Evolutionary conservation across 2,888 invertebrate species (phyloP).

Genomic region (Fabriciana adippe): DNA sequence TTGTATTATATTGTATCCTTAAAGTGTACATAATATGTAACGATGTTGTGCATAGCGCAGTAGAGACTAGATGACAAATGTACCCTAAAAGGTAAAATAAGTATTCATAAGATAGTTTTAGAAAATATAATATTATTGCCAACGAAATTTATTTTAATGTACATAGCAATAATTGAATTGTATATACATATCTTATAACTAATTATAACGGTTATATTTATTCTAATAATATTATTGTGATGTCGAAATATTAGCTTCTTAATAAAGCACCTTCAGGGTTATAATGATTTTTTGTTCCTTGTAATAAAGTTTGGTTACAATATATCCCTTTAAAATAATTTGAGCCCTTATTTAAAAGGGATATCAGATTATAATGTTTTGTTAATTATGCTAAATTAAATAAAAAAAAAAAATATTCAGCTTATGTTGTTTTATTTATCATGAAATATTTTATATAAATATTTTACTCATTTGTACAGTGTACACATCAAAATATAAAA

Average conservation of each 20-base stretch:
- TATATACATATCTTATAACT: constrained; percentile 65
- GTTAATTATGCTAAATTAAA: constrained; percentile 41
- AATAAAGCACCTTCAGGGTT: constrained; percentile 15
- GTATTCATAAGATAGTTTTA: background rate
- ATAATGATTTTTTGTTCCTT: constrained; percentile 11
- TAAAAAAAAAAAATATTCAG: constrained; percentile 38
- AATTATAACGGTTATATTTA: constrained; percentile 44
- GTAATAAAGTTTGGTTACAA: constrained; percentile 36
- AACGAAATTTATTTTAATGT: constrained; percentile 42
- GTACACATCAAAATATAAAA: too few relatives aligned
- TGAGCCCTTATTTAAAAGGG: constrained; percentile 82
- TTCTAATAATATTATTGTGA: constrained; percentile 23
- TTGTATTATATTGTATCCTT: constrained; percentile 25
- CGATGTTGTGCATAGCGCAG: constrained; percentile 66
- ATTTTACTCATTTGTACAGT: background rate
- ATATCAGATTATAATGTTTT: constrained; percentile 60
- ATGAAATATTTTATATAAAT: background rate
- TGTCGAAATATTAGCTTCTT: constrained; percentile 23
- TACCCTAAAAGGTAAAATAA: constrained; percentile 28
- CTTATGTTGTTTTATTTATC: constrained; percentile 31
- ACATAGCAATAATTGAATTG: constrained; percentile 49
- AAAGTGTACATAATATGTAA: constrained; percentile 39
- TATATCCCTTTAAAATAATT: constrained; percentile 80
- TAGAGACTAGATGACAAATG: constrained; percentile 39
- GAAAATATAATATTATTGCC: constrained; percentile 18